Base-by-base conservation (phyloP, 2,888 invertebrate species). In the Dorcus parallelipipedus region DNA sequence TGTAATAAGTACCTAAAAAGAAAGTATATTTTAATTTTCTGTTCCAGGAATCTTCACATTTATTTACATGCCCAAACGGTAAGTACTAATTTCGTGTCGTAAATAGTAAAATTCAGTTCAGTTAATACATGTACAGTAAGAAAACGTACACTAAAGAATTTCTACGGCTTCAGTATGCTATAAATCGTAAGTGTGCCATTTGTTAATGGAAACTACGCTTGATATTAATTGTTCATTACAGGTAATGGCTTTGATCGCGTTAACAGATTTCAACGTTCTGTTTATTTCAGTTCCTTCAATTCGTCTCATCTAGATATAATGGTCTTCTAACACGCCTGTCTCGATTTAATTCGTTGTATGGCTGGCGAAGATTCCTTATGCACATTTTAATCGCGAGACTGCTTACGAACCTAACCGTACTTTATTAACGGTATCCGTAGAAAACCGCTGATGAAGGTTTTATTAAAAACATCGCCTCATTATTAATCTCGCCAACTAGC, bases 61-160 rank as follows among this genome's bases (percentile, higher is more conserved):
- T 88, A 78, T 88, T 88, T 80, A 84, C 84, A 71, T 88, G 88
- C 82, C 87, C 88, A 70, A 86, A 85, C 75, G 88, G 88, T 88
- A 79, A 87, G 88, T 85, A 39, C n/a, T 40, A 40, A 9, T 33
- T 33, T 33, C 26, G 26, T 33, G 5, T 33, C 6, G 26, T 33
- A 33, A 33, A 33, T 33, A 33, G 6, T 26, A 33, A 33, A 33
- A 33, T 33, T 33, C 26, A 33, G 17, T 39, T 52, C 50, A 33
- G 26, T 42, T 42, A 14, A 10, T 17, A 42, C 42, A 59, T 59
- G 59, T 51, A 59, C 49, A 56, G 56, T 60, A 60, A 57, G 60
- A 57, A 60, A 57, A 60, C 57, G 51, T 57, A 60, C 57, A 59
- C 56, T 59, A 59, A 59, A 53, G 60, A 57, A 60, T 60, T 56